Conservation (phyloP, 2,888 invertebrate species). For the Incurvaria masculella region DNA sequence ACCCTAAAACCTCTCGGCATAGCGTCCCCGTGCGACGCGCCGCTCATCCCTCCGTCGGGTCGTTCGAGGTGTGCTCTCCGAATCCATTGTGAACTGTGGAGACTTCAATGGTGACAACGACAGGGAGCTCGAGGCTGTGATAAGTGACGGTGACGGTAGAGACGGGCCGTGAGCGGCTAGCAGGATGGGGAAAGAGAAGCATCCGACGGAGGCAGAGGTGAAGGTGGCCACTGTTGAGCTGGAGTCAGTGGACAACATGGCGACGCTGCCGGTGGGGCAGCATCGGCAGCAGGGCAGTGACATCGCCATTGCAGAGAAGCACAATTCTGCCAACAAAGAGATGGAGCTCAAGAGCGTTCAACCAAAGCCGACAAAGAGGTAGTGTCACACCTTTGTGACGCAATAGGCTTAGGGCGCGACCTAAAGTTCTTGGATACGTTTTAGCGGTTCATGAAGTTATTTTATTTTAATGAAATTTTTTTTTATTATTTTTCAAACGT, state of each 20-base stretch:
- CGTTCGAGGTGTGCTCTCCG: background rate
- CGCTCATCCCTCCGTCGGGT: background rate
- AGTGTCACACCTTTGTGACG: constrained; percentile 21
- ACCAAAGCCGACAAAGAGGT: constrained; percentile 84
- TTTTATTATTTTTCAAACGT: no score
- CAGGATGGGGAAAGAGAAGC: constrained; percentile 49
- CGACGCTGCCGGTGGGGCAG: constrained; percentile 81
- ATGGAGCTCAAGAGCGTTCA: constrained; percentile 85
- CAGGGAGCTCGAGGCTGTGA: constrained; percentile 2
- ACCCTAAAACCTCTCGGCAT: background rate
- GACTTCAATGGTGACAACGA: background rate
- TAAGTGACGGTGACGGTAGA: constrained; percentile 24
- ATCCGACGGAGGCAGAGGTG: constrained; percentile 67
- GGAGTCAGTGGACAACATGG: constrained; percentile 85
- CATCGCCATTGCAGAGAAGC: constrained; percentile 74
- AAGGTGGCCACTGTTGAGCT: constrained; percentile 88
- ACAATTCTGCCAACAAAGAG: constrained; percentile 80
- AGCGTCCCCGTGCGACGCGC: background rate
- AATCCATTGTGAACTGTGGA: background rate
- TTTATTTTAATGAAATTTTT: no score
- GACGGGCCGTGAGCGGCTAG: no score
- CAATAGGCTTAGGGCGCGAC: background rate
- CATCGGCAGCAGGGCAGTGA: constrained; percentile 67
- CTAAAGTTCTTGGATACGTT: background rate
- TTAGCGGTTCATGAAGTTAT: no score